A percentile compares a stretch with the other conserved stretches of the same genome.
Conservation (phyloP, 2,797 vertebrate species). For the Coracias cyanogaster region DNA sequence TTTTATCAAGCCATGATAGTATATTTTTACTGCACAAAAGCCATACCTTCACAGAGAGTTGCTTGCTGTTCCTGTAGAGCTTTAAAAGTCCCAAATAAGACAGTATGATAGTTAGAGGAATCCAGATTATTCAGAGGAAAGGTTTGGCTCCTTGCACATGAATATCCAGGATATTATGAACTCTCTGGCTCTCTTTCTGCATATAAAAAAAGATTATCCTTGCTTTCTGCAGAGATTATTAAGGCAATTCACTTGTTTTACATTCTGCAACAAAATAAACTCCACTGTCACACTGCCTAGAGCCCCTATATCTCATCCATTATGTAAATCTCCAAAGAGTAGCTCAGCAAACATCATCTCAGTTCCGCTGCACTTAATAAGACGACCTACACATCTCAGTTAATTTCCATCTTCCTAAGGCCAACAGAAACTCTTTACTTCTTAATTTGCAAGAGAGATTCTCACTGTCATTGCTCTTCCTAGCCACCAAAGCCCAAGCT, state of each 20-base stretch:
- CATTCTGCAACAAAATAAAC: conserved; percentile 60
- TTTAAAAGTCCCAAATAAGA: not conserved
- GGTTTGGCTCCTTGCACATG: not conserved
- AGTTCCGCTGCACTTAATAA: conserved; percentile 56
- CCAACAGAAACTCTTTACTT: not conserved
- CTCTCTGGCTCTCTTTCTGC: not conserved
- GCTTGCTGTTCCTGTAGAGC: not conserved
- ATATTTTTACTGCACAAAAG: not conserved
- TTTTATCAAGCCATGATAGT: not conserved
- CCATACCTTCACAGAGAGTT: not conserved
- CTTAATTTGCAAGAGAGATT: conserved; percentile 11
- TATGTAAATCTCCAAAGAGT: conserved; percentile 73
- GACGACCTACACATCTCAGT: conserved; percentile 47
- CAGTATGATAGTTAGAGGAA: not conserved
- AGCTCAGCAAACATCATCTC: conserved; percentile 60
- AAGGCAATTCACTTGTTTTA: conserved; percentile 57
- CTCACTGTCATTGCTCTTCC: not conserved
- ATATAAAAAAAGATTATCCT: not conserved
- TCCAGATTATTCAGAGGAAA: not conserved
- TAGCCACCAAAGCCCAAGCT: not conserved
- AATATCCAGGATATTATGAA: not conserved
- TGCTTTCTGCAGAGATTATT: conserved; percentile 59
- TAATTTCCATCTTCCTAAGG: conserved; percentile 55
- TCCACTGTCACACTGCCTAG: conserved; percentile 18
- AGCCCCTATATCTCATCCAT: conserved; percentile 69